A percentile compares a stretch with the other conserved stretches of the same genome.
These are phyloP conservation scores for Synodontis membranacea DNA, from an alignment of 2,113 vertebrate species.

Conservation along the genomic window DNA sequence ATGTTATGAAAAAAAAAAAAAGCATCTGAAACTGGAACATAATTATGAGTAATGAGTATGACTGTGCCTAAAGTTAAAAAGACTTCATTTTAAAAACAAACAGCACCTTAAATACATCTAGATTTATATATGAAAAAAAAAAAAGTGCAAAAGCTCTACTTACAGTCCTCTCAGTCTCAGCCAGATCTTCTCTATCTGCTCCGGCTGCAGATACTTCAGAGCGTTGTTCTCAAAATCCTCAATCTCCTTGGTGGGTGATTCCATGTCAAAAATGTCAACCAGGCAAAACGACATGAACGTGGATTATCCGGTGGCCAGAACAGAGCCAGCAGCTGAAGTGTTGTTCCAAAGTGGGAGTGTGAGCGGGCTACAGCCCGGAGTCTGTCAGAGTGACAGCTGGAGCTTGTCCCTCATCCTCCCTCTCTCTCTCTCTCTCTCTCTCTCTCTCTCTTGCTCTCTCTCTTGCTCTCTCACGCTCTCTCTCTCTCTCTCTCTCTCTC, in stretches of 20 bases:
- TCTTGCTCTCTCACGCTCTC: slow-evolving; percentile 25
- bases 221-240: slow-evolving; percentile 95
- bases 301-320: slow-evolving; percentile 36
- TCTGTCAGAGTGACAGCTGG: slow-evolving; percentile 60
- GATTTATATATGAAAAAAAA: slow-evolving; percentile 3
- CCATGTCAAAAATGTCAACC: slow-evolving; percentile 75
- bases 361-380: slow-evolving; percentile 45
- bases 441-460: slow-evolving; percentile 29
- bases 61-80: background rate
- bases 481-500: slow-evolving; percentile 38
- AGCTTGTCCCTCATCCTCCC: slow-evolving; percentile 51
- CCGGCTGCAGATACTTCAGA: slow-evolving; percentile 86
- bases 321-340: slow-evolving; percentile 26
- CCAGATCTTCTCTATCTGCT: slow-evolving; percentile 95
- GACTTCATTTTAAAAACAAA: background rate
- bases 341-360: slow-evolving; percentile 21
- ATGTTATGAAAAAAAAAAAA: background rate
- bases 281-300: slow-evolving; percentile 57
- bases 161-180: slow-evolving; percentile 88
- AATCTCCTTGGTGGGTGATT: slow-evolving; percentile 89
- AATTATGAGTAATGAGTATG: background rate
- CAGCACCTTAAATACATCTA: slow-evolving; percentile 1
- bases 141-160: slow-evolving; percentile 67
- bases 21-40: background rate
- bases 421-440: slow-evolving; percentile 28